These are phyloP conservation scores for Barnardius zonarius DNA, from an alignment of 2,113 vertebrate genomes.

Conservation along the genomic window DNA sequence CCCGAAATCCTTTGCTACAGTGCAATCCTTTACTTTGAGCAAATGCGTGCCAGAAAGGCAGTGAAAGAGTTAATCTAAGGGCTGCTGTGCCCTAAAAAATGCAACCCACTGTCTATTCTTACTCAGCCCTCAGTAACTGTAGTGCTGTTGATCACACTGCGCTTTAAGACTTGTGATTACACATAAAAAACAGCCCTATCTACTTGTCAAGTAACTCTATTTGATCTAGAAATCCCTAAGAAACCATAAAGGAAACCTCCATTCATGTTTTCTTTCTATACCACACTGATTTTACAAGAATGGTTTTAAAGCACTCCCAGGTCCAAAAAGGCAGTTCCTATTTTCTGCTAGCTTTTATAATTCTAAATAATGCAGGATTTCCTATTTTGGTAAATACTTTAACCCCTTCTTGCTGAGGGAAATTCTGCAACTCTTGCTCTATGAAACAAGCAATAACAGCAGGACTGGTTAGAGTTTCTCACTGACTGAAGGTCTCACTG, in stretches of 20 bases:
- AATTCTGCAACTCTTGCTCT: not conserved
- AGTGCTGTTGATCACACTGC: not conserved
- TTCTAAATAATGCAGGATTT: not conserved
- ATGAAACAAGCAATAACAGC: rapidly evolving
- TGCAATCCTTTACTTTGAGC: not conserved
- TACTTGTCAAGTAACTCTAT: not conserved
- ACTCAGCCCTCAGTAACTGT: not conserved
- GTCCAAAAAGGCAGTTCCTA: not conserved
- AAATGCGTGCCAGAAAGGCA: not conserved
- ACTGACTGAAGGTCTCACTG: not conserved
- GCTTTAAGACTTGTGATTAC: not conserved
- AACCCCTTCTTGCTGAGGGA: not conserved
- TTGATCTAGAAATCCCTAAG: not conserved
- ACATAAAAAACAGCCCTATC: not conserved
- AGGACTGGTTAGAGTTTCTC: not conserved
- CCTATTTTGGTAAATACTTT: not conserved
- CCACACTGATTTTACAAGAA: not conserved
- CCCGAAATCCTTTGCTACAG: not conserved
- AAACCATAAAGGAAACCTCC: not conserved
- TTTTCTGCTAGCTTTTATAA: not conserved
- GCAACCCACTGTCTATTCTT: not conserved
- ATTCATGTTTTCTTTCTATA: not conserved
- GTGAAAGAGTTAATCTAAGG: not conserved
- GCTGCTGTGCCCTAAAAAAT: not conserved
- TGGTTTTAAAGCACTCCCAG: not conserved